phyloP scores from a whole-genome alignment of 2,888 invertebrate genomes.

The Leptopilina syphax region DNA sequence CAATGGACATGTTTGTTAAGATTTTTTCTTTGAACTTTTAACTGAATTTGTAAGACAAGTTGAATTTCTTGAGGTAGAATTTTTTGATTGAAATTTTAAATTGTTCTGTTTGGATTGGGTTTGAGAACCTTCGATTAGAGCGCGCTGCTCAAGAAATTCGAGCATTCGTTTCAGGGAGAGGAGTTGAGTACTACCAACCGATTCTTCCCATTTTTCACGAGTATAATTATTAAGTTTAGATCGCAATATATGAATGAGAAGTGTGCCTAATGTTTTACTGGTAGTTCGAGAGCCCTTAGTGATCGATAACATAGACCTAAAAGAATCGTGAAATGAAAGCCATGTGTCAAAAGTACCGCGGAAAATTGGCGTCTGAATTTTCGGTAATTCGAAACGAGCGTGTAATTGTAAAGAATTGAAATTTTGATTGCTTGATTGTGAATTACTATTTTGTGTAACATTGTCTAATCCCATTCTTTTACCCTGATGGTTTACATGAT shows the following conservation, averaged over 20 bases:
- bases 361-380: slow-evolving; percentile 10
- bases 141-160: background rate
- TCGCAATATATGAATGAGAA: background rate
- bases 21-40: background rate
- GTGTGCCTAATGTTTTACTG: too few relatives aligned
- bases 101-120: background rate
- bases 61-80: background rate
- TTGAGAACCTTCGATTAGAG: background rate
- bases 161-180: background rate
- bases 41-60: background rate
- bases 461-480: background rate
- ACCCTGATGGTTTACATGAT: background rate
- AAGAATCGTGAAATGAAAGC: background rate
- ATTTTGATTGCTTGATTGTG: too few relatives aligned
- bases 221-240: background rate
- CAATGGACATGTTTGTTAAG: background rate
- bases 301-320: background rate
- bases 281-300: too few relatives aligned
- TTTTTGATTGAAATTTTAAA: background rate
- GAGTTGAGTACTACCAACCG: background rate
- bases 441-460: background rate
- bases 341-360: slow-evolving; percentile 6
- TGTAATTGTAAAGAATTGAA: background rate
- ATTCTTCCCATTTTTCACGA: background rate
- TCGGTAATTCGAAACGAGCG: background rate